phyloP scores from a whole-genome alignment of 2,888 invertebrate species.

The Heteromyza rotundicornis region DNA sequence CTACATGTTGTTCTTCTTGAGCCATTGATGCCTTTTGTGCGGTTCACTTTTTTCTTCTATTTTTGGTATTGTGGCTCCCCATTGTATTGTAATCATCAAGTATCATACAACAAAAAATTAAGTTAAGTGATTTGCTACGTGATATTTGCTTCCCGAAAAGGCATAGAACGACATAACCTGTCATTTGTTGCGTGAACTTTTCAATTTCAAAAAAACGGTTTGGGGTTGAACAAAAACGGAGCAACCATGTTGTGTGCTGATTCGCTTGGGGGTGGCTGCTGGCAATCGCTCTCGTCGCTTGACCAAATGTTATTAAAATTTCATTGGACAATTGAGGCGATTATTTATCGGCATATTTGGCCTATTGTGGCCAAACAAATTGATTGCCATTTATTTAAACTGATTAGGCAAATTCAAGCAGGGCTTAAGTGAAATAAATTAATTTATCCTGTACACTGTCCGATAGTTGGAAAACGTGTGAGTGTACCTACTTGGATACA shows the following conservation, averaged over 20 bases:
- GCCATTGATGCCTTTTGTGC: conserved; percentile 3
- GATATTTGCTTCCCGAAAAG: conserved; percentile 33
- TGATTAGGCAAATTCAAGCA: neutral
- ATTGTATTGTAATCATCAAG: conserved; percentile 25
- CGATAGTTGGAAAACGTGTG: too few relatives aligned
- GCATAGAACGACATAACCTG: neutral
- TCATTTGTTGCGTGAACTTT: conserved; percentile 38
- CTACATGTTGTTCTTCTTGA: conserved; percentile 7
- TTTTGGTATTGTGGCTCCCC: conserved; percentile 21
- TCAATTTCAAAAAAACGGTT: neutral
- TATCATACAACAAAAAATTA: conserved; percentile 25
- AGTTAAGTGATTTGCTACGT: conserved; percentile 50
- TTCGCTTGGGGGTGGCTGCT: neutral
- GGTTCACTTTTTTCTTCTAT: conserved; percentile 4
- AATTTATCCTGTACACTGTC: too few relatives aligned
- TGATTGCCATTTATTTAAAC: conserved; percentile 8
- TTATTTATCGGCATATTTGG: conserved; percentile 9
- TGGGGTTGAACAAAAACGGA: neutral
- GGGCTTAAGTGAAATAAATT: neutral
- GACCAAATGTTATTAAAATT: conserved; percentile 14
- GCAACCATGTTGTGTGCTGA: neutral
- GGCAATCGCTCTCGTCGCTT: too few relatives aligned
- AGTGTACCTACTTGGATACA: too few relatives aligned
- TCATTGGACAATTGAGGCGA: conserved; percentile 7
- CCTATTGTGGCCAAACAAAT: conserved; percentile 11